phyloP scores from a whole-genome alignment of 2,797 vertebrate genomes.

The Phalanger gymnotis region DNA sequence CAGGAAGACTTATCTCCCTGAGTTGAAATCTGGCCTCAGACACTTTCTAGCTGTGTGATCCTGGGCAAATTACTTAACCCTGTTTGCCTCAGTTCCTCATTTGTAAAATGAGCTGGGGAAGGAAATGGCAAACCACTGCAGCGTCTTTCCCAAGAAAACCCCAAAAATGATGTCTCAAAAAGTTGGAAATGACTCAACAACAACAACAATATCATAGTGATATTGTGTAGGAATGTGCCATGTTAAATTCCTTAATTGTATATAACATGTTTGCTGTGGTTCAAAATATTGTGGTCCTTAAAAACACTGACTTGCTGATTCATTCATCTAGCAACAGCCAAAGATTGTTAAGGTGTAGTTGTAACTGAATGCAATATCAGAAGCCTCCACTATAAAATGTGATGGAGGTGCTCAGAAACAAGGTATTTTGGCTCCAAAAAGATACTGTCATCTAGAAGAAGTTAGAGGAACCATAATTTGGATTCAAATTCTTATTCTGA shows the following conservation, averaged over 20 bases:
- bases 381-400: constrained; percentile 47
- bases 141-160: background rate
- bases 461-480: no score
- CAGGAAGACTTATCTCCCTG: no score
- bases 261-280: background rate
- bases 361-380: constrained; percentile 64
- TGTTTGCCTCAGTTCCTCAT: background rate
- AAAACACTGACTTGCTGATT: constrained; percentile 48
- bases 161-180: no score
- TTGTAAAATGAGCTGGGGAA: background rate
- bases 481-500: no score
- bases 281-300: constrained; percentile 43
- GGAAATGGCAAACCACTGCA: background rate
- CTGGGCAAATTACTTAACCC: no score
- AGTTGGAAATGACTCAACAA: no score
- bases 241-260: constrained; percentile 10
- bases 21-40: no score
- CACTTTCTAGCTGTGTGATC: no score
- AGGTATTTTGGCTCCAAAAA: constrained; percentile 30
- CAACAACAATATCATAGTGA: no score
- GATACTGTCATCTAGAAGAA: no score
- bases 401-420: background rate
- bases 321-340: constrained; percentile 46
- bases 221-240: background rate
- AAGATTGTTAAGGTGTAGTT: background rate